Base-by-base conservation (phyloP, 2,888 invertebrate genomes). In the Melanophora roralis region DNA sequence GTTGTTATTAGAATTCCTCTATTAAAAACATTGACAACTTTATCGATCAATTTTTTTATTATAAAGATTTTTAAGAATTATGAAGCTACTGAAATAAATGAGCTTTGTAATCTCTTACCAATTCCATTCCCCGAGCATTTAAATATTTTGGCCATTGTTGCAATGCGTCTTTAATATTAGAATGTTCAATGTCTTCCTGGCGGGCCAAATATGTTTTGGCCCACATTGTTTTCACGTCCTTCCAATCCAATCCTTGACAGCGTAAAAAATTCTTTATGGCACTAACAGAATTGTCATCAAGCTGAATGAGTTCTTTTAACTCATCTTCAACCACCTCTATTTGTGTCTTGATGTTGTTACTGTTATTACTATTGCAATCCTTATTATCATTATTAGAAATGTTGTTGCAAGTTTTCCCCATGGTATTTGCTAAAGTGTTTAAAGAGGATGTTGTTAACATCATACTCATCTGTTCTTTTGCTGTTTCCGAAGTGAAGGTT, bases 101-200 rank as follows among this genome's bases (percentile, higher is more conserved):
- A n/a, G n/a, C n/a, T 6, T 32, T 47, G 19, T 1, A 7, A 2
- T 16, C 45, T 64, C 69, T 21, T 47, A 82, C 80, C 72, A 81
- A 60, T 27, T 82, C 82, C 64, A 78, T 82, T 19, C 82, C 81
- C 55, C 78, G 60, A 34, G 75, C 77, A 64, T 60, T 78, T 14
- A 83, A 68, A 62, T 82, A 81, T 60, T 82, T 83, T 7, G 82
- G 81, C 83, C 83, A 83, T n/a, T 79, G 79, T 43, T 62, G 55
- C 7, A 82, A 51, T 19, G 82, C 55, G 34, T 83, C 81, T 14
- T 77, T 69, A 23, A 67, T 40, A n/a, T 73, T 65, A 12, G 73
- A 81, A 43, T 78, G 81, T 49, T 79, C 78, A 38, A 82, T n/a
- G 53, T 83, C 82, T 55, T 82, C 69, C 32, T 76, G 81, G 0